Percentiles rank a stretch among this genome's conserved stretches.
phyloP scores from a whole-genome alignment of 2,797 vertebrate genomes.

The Manis javanica region DNA sequence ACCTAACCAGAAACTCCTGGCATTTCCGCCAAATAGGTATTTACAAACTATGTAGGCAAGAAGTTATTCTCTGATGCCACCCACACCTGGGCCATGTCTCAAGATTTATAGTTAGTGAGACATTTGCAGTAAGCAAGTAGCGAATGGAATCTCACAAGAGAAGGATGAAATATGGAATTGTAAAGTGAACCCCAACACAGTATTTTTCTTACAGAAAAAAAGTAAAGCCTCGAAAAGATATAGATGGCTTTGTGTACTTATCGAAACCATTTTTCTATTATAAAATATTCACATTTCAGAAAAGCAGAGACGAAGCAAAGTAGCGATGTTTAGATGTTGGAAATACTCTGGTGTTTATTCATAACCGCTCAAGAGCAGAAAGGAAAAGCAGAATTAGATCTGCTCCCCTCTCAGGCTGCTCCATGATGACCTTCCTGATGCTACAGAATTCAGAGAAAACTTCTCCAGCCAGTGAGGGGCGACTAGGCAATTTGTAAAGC shows the following conservation, averaged over 20 bases:
- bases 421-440: background rate
- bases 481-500: background rate
- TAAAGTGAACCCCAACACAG: background rate
- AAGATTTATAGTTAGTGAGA: conserved; percentile 47
- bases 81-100: background rate
- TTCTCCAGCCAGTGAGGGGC: conserved; percentile 19
- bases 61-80: background rate
- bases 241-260: background rate
- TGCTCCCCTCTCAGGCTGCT: background rate
- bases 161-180: conserved; percentile 42
- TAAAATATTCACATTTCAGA: conserved; percentile 55
- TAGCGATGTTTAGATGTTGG: background rate
- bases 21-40: conserved; percentile 5
- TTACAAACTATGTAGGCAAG: background rate
- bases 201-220: conserved; percentile 54
- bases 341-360: background rate
- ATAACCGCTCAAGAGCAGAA: background rate
- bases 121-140: conserved; percentile 21
- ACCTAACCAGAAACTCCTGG: background rate
- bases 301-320: conserved; percentile 36
- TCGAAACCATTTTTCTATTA: conserved; percentile 3
- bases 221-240: background rate
- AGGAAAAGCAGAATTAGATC: background rate
- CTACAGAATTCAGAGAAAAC: conserved; percentile 32
- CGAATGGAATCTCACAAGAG: conserved; percentile 32